Evolutionary conservation across 2,888 invertebrate genomes (phyloP).

Genomic region (Nomada goodeniana): DNA sequence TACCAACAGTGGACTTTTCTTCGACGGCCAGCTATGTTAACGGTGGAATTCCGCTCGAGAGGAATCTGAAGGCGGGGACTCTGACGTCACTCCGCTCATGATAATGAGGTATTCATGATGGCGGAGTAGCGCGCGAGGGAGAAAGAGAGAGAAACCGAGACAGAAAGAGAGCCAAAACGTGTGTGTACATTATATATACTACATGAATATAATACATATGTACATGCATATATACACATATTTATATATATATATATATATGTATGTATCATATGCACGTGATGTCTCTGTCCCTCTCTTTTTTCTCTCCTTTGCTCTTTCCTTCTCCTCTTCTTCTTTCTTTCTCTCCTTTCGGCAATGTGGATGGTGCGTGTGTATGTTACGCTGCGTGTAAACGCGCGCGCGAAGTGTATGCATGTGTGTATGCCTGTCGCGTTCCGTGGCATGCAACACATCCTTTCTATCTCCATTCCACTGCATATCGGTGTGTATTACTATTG

Average conservation of each 20-base stretch:
- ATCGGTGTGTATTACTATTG: conserved; percentile 55
- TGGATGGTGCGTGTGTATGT: not conserved
- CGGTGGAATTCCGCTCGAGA: conserved; percentile 85
- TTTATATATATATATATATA: conserved; percentile 23
- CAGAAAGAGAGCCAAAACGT: conserved; percentile 21
- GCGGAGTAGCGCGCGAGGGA: conserved; percentile 87
- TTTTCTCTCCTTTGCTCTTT: not conserved
- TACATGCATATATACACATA: conserved; percentile 24
- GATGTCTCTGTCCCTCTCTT: not conserved
- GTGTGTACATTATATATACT: conserved; percentile 15
- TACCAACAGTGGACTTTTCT: conserved; percentile 65
- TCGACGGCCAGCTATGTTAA: conserved; percentile 81
- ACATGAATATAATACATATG: not conserved
- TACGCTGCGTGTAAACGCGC: not conserved
- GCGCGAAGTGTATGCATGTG: conserved; percentile 3
- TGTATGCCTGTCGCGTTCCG: conserved; percentile 7
- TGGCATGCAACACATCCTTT: conserved; percentile 62
- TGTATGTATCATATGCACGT: conserved; percentile 6
- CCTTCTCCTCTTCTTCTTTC: not conserved
- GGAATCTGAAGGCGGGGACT: conserved; percentile 87
- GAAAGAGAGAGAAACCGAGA: conserved; percentile 10
- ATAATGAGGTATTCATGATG: conserved; percentile 95
- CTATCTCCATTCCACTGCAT: conserved; percentile 51
- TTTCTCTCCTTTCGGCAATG: conserved; percentile 7
- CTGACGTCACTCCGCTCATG: conserved; percentile 91